These are phyloP conservation scores for Megaceryle maxima DNA, from an alignment of 2,113 vertebrate genomes.

Conservation along the genomic window DNA sequence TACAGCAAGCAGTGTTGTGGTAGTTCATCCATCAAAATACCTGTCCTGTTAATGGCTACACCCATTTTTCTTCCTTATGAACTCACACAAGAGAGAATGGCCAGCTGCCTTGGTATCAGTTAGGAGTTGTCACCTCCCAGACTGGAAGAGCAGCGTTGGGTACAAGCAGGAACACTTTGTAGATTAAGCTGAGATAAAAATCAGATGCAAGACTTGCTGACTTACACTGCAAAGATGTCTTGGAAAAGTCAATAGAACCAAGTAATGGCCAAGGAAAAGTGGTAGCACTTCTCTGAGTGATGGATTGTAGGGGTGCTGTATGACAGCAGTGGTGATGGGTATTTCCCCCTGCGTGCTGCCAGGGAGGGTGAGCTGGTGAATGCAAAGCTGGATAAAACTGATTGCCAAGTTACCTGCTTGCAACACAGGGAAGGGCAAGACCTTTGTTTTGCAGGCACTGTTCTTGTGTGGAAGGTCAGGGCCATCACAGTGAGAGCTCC, in stretches of 20 bases:
- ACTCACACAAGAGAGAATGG: background rate
- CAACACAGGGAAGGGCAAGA: background rate
- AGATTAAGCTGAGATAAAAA: background rate
- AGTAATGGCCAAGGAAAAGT: background rate
- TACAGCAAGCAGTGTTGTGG: background rate
- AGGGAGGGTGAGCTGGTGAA: background rate
- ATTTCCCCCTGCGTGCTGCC: background rate
- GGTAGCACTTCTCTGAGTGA: background rate
- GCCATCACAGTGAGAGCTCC: background rate
- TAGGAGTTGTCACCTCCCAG: background rate
- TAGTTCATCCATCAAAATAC: constrained; percentile 25
- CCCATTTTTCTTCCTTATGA: background rate
- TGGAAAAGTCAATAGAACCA: background rate
- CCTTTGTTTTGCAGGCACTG: background rate
- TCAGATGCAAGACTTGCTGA: background rate
- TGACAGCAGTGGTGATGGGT: background rate
- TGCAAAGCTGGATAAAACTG: background rate
- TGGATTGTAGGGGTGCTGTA: background rate
- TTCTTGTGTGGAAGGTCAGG: background rate
- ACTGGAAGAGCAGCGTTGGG: background rate
- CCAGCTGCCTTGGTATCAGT: background rate
- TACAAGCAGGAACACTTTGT: background rate
- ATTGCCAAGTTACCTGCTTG: background rate
- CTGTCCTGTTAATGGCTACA: background rate
- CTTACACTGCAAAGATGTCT: background rate